Evolutionary conservation across 2,113 vertebrate genomes (phyloP).

Genomic region (Microtus pennsylvanicus): DNA sequence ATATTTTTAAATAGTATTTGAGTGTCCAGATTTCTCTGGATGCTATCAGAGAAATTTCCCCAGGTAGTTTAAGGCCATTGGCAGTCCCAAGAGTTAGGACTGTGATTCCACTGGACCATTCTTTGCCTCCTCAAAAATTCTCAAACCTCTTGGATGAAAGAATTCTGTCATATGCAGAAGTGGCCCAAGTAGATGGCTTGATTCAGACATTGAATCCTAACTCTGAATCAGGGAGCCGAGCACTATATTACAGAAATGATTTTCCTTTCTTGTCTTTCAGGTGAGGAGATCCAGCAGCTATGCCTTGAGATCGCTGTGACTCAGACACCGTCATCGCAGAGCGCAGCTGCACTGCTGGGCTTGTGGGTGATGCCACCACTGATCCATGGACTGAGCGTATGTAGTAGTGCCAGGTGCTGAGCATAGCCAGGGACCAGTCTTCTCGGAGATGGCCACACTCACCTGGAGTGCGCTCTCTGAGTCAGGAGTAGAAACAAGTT

Average conservation of each 20-base stretch:
- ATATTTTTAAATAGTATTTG: not conserved
- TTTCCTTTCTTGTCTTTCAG: constrained; percentile 84
- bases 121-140: not conserved
- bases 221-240: constrained; percentile 39
- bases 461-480: not conserved
- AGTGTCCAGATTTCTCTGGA: not conserved
- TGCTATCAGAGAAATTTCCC: not conserved
- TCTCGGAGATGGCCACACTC: not conserved
- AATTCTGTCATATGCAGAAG: not conserved
- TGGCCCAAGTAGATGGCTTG: not conserved
- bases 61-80: not conserved
- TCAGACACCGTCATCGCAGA: constrained; percentile 94
- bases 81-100: not conserved
- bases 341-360: constrained; percentile 92
- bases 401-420: constrained; percentile 77
- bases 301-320: constrained; percentile 91
- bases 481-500: constrained; percentile 5
- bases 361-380: constrained; percentile 94
- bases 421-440: not conserved
- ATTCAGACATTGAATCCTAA: not conserved
- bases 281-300: constrained; percentile 93
- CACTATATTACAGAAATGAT: not conserved
- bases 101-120: not conserved
- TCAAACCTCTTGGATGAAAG: not conserved
- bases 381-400: constrained; percentile 92